Percentiles rank a stretch among this genome's conserved stretches.
Conservation (phyloP, 2,113 vertebrate species). For the Clarias batrachus region DNA sequence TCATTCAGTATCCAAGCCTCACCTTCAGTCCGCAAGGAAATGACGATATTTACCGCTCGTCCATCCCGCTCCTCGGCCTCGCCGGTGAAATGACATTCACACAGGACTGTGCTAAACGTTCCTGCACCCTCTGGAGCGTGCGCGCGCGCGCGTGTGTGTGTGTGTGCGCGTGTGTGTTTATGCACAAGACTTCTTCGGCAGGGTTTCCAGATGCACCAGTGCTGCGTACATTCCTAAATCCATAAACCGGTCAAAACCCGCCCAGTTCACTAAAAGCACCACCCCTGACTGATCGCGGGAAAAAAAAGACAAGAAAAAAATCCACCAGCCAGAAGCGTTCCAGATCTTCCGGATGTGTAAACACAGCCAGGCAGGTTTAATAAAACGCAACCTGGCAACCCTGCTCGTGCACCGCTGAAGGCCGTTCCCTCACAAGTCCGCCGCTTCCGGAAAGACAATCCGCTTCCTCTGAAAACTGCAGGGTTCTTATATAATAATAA, state of each 20-base stretch:
- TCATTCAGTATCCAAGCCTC: conserved; percentile 54
- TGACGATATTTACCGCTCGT: conserved; percentile 63
- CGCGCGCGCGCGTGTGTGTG: conserved; percentile 37
- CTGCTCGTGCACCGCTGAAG: not conserved
- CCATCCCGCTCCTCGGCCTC: conserved; percentile 53
- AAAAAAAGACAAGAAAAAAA: not conserved
- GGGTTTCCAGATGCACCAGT: conserved; percentile 31
- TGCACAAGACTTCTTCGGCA: conserved; percentile 50
- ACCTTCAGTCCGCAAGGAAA: conserved; percentile 70
- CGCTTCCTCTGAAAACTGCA: conserved; percentile 7
- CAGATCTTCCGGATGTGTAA: too few relatives aligned
- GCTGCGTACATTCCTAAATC: not conserved
- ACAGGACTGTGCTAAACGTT: not conserved
- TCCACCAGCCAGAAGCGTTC: not conserved
- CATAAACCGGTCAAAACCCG: not conserved
- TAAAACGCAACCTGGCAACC: not conserved
- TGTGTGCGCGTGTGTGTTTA: conserved; percentile 47
- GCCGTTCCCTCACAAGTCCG: conserved; percentile 52
- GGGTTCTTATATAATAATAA: not conserved
- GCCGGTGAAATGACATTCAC: not conserved
- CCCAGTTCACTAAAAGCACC: not conserved
- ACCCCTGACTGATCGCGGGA: too few relatives aligned
- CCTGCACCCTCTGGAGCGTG: conserved; percentile 21
- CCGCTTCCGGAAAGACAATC: conserved; percentile 61
- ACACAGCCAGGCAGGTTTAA: rapidly evolving